A percentile compares a stretch with the other conserved stretches of the same genome.
phyloP scores from a whole-genome alignment of 2,888 invertebrate genomes.

The Cataglyphis cursor region DNA sequence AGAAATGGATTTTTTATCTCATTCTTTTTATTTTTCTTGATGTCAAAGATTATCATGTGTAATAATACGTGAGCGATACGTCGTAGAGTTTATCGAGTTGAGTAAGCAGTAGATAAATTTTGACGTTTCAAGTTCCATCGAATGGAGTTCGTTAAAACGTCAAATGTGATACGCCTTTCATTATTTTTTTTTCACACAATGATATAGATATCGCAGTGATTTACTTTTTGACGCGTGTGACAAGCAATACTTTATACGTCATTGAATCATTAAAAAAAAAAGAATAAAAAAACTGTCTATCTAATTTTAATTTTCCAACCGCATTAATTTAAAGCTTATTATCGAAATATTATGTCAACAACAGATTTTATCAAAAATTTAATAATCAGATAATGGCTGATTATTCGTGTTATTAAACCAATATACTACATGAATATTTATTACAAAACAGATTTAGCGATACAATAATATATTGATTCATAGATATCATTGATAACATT shows the following conservation, averaged over 20 bases:
- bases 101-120: conserved; percentile 28
- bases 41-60: neutral
- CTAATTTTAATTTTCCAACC: neutral
- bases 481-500: neutral
- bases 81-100: conserved; percentile 9
- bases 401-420: conserved; percentile 2
- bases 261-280: conserved; percentile 1
- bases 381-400: conserved; percentile 5
- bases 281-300: neutral
- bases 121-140: neutral
- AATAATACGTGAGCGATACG: neutral
- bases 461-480: conserved; percentile 18
- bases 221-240: conserved; percentile 7
- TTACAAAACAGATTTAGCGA: neutral
- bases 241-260: neutral
- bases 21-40: neutral
- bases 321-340: neutral
- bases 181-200: neutral
- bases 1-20: neutral
- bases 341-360: neutral
- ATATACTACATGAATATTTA: neutral
- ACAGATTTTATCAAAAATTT: neutral
- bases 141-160: conserved; percentile 1
- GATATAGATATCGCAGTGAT: neutral
- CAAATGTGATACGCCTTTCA: neutral